A percentile compares a stretch with the other conserved stretches of the same genome.
Evolutionary conservation across 2,113 vertebrate species (phyloP).

Genomic region (Pterocles gutturalis): DNA sequence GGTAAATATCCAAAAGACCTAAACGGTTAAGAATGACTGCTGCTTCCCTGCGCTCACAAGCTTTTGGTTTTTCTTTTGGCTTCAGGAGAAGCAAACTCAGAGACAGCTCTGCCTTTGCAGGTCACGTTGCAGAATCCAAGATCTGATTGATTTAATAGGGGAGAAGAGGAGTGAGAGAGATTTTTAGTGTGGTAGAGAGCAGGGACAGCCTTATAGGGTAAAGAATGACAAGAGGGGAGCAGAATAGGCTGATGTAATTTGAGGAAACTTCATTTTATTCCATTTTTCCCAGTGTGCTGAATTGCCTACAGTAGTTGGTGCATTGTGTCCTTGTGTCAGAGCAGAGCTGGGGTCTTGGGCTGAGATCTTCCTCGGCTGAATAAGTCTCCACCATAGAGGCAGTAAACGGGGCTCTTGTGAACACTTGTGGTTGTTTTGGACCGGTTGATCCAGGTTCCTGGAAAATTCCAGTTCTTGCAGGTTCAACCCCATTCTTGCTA

Average conservation of each 20-base stretch:
- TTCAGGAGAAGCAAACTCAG: background rate
- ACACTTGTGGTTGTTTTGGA: rapidly evolving
- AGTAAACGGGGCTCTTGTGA: rapidly evolving
- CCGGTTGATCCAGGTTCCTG: background rate
- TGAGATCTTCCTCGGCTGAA: background rate
- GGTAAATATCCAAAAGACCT: background rate
- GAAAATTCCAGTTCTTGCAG: background rate
- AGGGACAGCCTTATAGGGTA: constrained; percentile 66
- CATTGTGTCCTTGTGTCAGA: rapidly evolving
- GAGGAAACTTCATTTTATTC: constrained; percentile 21
- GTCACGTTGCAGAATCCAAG: background rate
- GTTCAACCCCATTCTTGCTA: background rate
- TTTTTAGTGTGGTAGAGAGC: background rate
- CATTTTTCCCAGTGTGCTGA: background rate
- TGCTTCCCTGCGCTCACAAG: background rate
- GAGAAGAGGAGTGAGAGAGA: background rate
- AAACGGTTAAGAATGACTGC: background rate
- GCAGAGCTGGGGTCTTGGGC: background rate
- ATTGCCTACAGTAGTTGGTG: background rate
- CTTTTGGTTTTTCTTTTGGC: background rate
- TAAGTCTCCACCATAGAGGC: background rate
- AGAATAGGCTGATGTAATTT: constrained; percentile 13
- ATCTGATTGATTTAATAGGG: background rate
- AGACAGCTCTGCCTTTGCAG: background rate
- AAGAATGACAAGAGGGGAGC: constrained; percentile 47